Evolutionary conservation across 2,888 invertebrate genomes (phyloP).

Genomic region (Andricus curvator): DNA sequence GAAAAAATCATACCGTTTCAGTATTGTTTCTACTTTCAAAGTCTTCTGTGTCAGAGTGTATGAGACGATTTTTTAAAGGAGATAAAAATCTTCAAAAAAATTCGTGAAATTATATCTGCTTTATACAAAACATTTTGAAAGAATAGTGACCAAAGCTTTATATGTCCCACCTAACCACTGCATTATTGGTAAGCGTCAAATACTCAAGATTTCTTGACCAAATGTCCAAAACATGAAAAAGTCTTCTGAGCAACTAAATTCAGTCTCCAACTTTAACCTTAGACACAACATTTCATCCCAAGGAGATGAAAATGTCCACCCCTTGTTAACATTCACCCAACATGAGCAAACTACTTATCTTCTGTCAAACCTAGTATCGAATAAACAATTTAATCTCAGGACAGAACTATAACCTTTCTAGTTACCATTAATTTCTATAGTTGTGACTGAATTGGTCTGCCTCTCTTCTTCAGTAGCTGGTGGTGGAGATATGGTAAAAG

Average conservation of each 20-base stretch:
- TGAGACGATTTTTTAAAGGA: too few relatives aligned
- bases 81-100: too few relatives aligned
- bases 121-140: too few relatives aligned
- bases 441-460: conserved; percentile 60
- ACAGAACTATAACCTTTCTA: conserved; percentile 39
- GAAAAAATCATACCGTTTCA: too few relatives aligned
- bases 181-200: too few relatives aligned
- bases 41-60: too few relatives aligned
- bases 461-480: conserved; percentile 57
- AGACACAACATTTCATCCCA: neutral
- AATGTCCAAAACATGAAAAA: neutral
- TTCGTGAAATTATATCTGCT: too few relatives aligned
- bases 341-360: neutral
- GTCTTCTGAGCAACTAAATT: neutral
- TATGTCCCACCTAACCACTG: too few relatives aligned
- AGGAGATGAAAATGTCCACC: neutral
- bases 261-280: neutral
- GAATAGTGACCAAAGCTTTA: too few relatives aligned
- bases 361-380: neutral
- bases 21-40: too few relatives aligned
- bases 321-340: neutral
- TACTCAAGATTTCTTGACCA: neutral
- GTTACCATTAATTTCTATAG: conserved; percentile 61
- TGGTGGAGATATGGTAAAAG: conserved; percentile 61
- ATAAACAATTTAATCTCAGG: neutral